Percentiles rank a stretch among this genome's conserved stretches.
Conservation (phyloP, 2,797 vertebrate species). For the Danio jaintianensis region DNA sequence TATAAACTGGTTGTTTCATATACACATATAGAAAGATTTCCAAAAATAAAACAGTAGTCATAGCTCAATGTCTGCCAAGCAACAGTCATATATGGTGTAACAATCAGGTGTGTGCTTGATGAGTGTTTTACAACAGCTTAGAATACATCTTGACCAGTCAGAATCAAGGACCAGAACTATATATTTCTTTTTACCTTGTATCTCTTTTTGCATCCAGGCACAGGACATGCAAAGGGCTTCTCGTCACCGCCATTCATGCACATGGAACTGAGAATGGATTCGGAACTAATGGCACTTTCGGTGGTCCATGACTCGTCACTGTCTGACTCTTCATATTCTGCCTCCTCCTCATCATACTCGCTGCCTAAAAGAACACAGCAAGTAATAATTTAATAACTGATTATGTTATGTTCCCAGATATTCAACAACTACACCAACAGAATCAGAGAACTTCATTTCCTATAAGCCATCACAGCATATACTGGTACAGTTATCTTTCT, state of each 20-base stretch:
- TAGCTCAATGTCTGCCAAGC: too few species aligned
- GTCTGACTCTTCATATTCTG: conserved; percentile 97
- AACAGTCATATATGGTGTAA: too few species aligned
- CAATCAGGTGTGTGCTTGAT: too few species aligned
- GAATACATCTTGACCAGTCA: too few species aligned
- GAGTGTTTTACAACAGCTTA: too few species aligned
- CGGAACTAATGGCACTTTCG: conserved; percentile 98
- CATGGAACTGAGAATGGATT: conserved; percentile 99
- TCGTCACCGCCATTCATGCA: conserved; percentile 99
- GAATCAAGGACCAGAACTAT: too few species aligned
- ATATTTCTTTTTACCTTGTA: conserved; percentile 85
- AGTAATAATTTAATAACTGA: background rate
- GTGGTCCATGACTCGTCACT: conserved; percentile 99
- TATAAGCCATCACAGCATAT: background rate
- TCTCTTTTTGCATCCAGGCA: conserved; percentile 99
- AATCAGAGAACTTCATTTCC: conserved; percentile 16
- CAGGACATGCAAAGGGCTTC: conserved; percentile 98
- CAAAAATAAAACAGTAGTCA: too few species aligned
- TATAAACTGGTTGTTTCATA: too few species aligned
- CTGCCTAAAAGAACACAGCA: conserved; percentile 81
- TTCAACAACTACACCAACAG: conserved; percentile 10
- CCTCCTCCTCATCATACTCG: conserved; percentile 97
- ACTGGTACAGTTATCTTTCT: conserved; percentile 13
- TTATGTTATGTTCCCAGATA: background rate
- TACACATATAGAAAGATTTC: too few species aligned